Base-by-base conservation (phyloP, 2,797 vertebrate genomes). In the Cryptoblepharus egeriae region DNA sequence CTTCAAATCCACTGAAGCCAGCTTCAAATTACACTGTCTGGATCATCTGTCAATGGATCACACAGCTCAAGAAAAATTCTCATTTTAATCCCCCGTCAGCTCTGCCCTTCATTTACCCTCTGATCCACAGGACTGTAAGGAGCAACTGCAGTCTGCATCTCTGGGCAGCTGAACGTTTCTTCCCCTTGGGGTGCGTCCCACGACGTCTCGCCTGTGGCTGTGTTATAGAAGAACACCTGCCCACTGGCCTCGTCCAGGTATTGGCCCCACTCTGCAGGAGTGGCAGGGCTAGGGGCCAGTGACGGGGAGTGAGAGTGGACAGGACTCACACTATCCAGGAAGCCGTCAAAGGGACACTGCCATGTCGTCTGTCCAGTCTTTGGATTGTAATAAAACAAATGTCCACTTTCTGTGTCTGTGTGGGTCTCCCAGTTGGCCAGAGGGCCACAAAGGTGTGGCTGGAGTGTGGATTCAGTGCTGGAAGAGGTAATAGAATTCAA, bases 321-420 rank as follows among this genome's bases (percentile, higher is more conserved):
- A 1, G 96, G 94, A 81, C 93, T 95, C 80, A 84, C 73, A 52
- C 84, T 85, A 2, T 92, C 88, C 24, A 84, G 85, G 20, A 83
- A 65, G 77, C 84, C 85, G 73, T 92, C 93, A 26, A 94, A 96
- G 42, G 97, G 97, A 81, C 95, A 93, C 15, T 99, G 97, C 98
- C 98, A 99, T 74, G 98, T 99, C 88, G 97, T 98, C 82, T 92
- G 95, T 4, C 98, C 97, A 0, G 97, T 97, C 32, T 85, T 80
- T 0, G 96, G 93, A 80, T 98, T 97, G 91, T 97, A 98, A 92
- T 97, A 99, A 90, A 97, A 99, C 88, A 96, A 95, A 26, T 93
- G 96, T 20, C 97, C 96, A 0, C 94, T 97, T 45, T 86, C 93
- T 0, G 89, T 76, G 87, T 98, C 98, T 0, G 89, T 96, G 93